These are phyloP conservation scores for Cataglyphis rosenhaueri DNA, from an alignment of 2,888 invertebrate genomes.

Conservation along the genomic window DNA sequence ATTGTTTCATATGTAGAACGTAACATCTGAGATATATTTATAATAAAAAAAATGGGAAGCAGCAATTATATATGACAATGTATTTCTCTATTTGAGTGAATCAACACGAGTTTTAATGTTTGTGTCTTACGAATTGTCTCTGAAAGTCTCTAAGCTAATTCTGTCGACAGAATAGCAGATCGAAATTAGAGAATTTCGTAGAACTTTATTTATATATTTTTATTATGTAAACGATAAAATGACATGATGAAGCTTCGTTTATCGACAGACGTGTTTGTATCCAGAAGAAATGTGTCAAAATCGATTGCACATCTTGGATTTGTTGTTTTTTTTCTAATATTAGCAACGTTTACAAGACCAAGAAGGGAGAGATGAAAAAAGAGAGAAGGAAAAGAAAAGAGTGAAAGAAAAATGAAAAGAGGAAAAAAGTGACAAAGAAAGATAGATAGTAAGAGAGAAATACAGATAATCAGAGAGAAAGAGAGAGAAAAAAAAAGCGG, in stretches of 20 bases:
- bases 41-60: conserved; percentile 29
- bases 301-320: background rate
- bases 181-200: conserved; percentile 58
- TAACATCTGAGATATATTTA: conserved; percentile 10
- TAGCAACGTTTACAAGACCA: conserved; percentile 13
- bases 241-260: conserved; percentile 74
- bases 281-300: conserved; percentile 56
- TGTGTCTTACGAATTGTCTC: conserved; percentile 5
- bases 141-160: conserved; percentile 9
- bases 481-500: background rate
- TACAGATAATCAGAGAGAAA: background rate
- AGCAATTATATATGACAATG: conserved; percentile 2
- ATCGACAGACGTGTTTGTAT: conserved; percentile 72
- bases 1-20: background rate
- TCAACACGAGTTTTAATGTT: background rate
- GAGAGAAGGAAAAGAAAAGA: background rate
- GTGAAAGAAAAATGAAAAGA: background rate
- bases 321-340: conserved; percentile 45
- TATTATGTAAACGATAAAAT: conserved; percentile 82
- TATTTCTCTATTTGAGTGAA: conserved; percentile 6
- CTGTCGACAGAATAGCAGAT: conserved; percentile 12
- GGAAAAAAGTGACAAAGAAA: background rate
- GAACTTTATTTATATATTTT: conserved; percentile 79
- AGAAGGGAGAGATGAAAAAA: background rate
- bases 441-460: background rate